Conservation (phyloP, 23 tunicate species). For the Styela plicata region DNA sequence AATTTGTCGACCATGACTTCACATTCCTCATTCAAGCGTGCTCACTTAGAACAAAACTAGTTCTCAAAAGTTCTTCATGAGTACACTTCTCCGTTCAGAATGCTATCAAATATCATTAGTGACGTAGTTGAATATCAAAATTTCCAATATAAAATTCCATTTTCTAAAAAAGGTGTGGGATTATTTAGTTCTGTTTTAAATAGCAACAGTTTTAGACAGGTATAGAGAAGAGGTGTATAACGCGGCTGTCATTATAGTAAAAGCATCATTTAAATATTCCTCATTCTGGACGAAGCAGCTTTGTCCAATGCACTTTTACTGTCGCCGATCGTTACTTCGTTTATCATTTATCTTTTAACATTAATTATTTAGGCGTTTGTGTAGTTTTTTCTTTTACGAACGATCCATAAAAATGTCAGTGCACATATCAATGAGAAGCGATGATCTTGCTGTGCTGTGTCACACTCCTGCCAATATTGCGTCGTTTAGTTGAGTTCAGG, state of each 20-base stretch:
- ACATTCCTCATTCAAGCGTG: no score
- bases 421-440: not conserved
- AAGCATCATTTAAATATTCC: constrained; percentile 45
- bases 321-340: constrained; percentile 1
- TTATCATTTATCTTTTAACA: constrained; percentile 18
- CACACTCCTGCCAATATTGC: no score
- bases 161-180: no score
- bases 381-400: not conserved
- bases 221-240: not conserved
- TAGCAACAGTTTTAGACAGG: not conserved
- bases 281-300: constrained; percentile 68
- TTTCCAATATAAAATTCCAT: no score
- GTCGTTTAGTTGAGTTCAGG: no score
- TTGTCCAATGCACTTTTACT: not conserved
- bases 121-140: no score
- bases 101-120: no score
- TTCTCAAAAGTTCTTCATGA: no score
- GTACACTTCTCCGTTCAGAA: no score
- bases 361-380: constrained; percentile 6
- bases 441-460: not conserved
- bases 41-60: no score
- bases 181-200: not conserved
- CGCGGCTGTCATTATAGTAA: not conserved
- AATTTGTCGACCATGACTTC: no score
- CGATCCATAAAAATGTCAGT: not conserved